Percentiles rank a stretch among this genome's conserved stretches.
These are phyloP conservation scores for Cyanoderma ruficeps DNA, from an alignment of 2,113 vertebrate genomes.

Conservation along the genomic window DNA sequence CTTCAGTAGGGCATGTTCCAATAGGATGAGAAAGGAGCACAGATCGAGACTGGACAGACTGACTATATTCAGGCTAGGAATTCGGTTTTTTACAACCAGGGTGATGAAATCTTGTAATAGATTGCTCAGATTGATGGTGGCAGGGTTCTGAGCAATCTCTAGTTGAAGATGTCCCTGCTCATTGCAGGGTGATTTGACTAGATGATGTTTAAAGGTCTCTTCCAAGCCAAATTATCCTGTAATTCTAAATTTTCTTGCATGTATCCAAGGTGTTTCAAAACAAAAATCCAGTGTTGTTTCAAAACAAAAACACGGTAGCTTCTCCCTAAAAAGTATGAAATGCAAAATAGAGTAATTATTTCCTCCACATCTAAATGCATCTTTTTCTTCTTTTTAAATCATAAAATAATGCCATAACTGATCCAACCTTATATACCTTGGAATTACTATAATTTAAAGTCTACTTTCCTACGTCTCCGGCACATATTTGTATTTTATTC, in stretches of 20 bases:
- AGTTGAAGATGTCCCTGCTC: not conserved
- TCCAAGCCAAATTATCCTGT: not conserved
- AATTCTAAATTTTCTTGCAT: not conserved
- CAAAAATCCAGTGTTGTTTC: not conserved
- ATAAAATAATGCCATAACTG: not conserved
- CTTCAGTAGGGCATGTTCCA: not conserved
- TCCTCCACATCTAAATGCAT: not conserved
- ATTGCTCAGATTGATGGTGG: not conserved
- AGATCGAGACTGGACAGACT: not conserved
- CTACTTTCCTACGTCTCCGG: not conserved
- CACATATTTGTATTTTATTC: not conserved
- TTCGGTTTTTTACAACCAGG: rapidly evolving
- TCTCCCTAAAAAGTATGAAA: not conserved
- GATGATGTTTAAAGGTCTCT: not conserved
- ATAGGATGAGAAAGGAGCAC: not conserved
- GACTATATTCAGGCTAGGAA: not conserved
- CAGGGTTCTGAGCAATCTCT: not conserved
- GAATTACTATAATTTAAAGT: not conserved
- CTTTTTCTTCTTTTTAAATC: not conserved
- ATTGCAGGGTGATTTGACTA: not conserved
- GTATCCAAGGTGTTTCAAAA: not conserved
- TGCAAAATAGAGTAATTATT: not conserved
- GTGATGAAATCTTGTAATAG: not conserved
- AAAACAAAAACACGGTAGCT: not conserved
- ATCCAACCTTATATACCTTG: not conserved